A percentile compares a stretch with the other conserved stretches of the same genome.
Evolutionary conservation across 2,113 vertebrate species (phyloP).

Genomic region (Scartelaos histophorus): DNA sequence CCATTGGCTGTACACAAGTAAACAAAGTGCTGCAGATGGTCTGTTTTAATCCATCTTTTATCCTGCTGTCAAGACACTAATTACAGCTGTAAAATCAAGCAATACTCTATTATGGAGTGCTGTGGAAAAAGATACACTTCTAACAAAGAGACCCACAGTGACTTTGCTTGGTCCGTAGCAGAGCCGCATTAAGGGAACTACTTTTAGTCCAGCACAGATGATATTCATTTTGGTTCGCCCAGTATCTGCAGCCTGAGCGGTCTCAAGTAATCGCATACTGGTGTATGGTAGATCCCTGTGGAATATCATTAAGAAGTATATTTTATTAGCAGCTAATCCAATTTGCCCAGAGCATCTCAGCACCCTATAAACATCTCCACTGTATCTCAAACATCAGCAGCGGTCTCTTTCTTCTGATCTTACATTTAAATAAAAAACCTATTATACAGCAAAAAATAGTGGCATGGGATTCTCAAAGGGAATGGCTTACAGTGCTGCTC

Average conservation of each 20-base stretch:
- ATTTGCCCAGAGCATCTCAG: constrained; percentile 69
- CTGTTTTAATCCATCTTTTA: constrained; percentile 56
- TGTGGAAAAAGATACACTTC: constrained; percentile 42
- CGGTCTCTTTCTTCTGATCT: constrained; percentile 79
- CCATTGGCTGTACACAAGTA: constrained; percentile 57
- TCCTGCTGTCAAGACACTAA: constrained; percentile 62
- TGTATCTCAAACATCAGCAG: constrained; percentile 75
- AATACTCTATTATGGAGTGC: constrained; percentile 57
- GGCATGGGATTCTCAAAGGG: constrained; percentile 74
- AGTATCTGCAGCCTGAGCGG: constrained; percentile 50
- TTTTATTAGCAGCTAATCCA: constrained; percentile 73
- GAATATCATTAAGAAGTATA: constrained; percentile 72
- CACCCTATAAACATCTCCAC: constrained; percentile 73
- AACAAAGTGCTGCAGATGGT: constrained; percentile 67
- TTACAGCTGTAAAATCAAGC: constrained; percentile 60
- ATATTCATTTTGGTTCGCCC: constrained; percentile 63
- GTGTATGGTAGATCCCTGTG: constrained; percentile 44
- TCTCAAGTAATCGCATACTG: constrained; percentile 50
- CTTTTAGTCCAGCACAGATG: constrained; percentile 39
- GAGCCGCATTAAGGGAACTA: constrained; percentile 51
- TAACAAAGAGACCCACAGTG: constrained; percentile 56
- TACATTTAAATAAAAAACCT: constrained; percentile 83
- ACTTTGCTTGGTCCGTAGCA: constrained; percentile 17
- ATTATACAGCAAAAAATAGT: constrained; percentile 81
- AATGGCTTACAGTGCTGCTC: constrained; percentile 70